phyloP scores from a whole-genome alignment of 2,113 vertebrate genomes.

The Urocolius indicus region DNA sequence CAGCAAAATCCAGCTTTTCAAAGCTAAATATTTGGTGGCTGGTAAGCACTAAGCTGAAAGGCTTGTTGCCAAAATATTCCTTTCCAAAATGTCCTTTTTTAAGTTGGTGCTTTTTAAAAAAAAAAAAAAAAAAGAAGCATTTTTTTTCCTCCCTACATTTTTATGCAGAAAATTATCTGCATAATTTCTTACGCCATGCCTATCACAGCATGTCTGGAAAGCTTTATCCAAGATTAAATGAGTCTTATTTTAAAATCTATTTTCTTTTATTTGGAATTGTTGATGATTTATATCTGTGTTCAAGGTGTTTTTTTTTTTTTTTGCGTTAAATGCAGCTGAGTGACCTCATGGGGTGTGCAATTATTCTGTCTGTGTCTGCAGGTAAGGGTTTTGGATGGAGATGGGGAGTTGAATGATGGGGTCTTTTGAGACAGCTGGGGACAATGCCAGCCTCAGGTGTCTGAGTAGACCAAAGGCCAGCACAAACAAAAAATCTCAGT shows the following conservation, averaged over 20 bases:
- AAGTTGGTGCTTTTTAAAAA: not conserved
- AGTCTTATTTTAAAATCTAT: not conserved
- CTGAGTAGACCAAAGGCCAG: not conserved
- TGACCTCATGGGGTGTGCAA: not conserved
- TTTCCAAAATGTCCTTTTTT: not conserved
- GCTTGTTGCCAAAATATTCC: not conserved
- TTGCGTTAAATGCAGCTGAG: not conserved
- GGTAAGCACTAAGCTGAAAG: not conserved
- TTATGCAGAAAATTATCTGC: not conserved
- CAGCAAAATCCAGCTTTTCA: not conserved
- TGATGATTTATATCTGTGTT: not conserved
- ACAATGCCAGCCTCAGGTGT: not conserved
- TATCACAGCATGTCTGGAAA: conserved; percentile 9
- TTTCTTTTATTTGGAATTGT: not conserved
- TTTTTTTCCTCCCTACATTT: not conserved
- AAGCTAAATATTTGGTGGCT: not conserved
- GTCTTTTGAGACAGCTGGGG: not conserved
- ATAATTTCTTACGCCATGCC: not conserved
- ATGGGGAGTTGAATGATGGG: not conserved
- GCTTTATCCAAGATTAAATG: not conserved
- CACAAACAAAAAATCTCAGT: not conserved
- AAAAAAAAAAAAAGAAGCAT: not conserved
- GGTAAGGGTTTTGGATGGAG: not conserved
- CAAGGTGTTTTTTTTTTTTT: not conserved
- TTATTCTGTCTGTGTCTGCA: not conserved